These are phyloP conservation scores for Epistrophella euchroma DNA, from an alignment of 2,888 invertebrate species.

Conservation along the genomic window DNA sequence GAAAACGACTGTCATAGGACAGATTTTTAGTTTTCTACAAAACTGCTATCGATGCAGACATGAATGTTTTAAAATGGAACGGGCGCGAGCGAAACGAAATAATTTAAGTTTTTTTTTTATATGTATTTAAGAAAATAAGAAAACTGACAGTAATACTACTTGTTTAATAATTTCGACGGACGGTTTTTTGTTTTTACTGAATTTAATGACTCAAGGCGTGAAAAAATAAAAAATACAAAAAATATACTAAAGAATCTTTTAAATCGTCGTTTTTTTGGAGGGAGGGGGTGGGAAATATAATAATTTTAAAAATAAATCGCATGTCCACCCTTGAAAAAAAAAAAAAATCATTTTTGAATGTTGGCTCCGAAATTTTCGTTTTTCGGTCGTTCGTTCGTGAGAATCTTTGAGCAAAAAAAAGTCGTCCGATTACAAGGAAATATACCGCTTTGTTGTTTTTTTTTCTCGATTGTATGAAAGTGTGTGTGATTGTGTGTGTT, in stretches of 20 bases:
- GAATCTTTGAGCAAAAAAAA: conserved; percentile 41
- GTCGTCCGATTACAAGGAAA: conserved; percentile 11
- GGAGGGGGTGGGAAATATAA: conserved; percentile 30
- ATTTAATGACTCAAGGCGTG: conserved; percentile 5
- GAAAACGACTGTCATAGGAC: conserved; percentile 44
- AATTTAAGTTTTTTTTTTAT: conserved; percentile 46
- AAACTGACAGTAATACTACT: conserved; percentile 21
- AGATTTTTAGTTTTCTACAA: conserved; percentile 64
- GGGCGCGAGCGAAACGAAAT: conserved; percentile 66
- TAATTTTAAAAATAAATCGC: conserved; percentile 78
- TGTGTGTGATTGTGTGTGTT: conserved; percentile 32
- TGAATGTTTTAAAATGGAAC: conserved; percentile 70
- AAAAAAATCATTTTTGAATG: conserved; percentile 29
- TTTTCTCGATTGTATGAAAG: conserved; percentile 29
- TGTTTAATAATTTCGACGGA: conserved; percentile 36
- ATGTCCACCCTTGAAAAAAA: conserved; percentile 79
- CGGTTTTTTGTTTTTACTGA: conserved; percentile 20
- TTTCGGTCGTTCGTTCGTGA: conserved; percentile 29
- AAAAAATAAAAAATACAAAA: conserved; percentile 9
- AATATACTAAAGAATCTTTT: conserved; percentile 12
- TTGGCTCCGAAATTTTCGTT: conserved; percentile 29
- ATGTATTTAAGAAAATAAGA: conserved; percentile 2
- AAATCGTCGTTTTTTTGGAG: conserved; percentile 9
- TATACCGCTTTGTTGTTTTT: conserved; percentile 25
- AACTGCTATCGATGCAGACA: conserved; percentile 73